Evolutionary conservation across 2,797 vertebrate genomes (phyloP).

Genomic region (Spinibarbus caldwelli): DNA sequence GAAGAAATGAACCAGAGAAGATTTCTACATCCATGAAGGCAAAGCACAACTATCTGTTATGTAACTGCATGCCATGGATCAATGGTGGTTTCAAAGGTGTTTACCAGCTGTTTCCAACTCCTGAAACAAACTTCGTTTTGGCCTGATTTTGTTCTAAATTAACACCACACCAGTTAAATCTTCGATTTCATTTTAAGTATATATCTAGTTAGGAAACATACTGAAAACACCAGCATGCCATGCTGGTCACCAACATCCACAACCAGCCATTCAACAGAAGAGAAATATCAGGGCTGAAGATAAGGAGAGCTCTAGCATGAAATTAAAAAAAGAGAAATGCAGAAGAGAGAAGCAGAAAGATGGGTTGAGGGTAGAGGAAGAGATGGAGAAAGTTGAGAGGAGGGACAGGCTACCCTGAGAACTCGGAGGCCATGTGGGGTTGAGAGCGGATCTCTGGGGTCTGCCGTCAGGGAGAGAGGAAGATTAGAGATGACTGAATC

Average conservation of each 20-base stretch:
- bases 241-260: not conserved
- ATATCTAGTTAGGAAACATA: not conserved
- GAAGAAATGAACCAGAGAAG: not conserved
- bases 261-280: conserved; percentile 1
- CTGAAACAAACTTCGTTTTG: too few species aligned
- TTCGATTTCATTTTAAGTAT: not conserved
- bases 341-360: not conserved
- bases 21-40: too few species aligned
- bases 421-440: conserved; percentile 27
- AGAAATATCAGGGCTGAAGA: not conserved
- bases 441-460: conserved; percentile 51
- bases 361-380: conserved; percentile 31
- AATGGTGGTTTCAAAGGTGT: too few species aligned
- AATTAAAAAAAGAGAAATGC: conserved; percentile 19
- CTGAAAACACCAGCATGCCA: not conserved
- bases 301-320: not conserved
- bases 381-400: conserved; percentile 34
- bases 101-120: too few species aligned
- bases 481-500: conserved; percentile 67
- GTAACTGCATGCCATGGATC: too few species aligned
- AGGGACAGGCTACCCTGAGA: conserved; percentile 47
- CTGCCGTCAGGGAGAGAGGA: conserved; percentile 44
- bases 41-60: too few species aligned
- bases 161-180: not conserved
- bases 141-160: too few species aligned